Base-by-base conservation (phyloP, 2,888 invertebrate genomes). In the Ariolimax columbianus region DNA sequence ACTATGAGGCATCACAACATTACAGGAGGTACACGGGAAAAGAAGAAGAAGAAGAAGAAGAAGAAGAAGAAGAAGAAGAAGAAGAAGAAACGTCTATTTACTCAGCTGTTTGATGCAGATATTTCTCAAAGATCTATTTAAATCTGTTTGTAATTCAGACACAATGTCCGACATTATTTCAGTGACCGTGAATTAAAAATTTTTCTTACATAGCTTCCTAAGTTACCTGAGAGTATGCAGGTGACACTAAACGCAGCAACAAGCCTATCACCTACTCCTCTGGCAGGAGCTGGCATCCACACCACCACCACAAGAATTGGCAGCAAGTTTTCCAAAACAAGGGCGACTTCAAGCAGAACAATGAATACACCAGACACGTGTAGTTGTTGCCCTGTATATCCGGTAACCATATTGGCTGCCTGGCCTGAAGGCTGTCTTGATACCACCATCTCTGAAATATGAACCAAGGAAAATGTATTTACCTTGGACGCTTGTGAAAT, bases 301-400 rank as follows among this genome's bases (percentile, higher is more conserved):
- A 84, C 81, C 23, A 89, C 73, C 14, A 89, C 89, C 0, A 91
- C 89, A 0, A 88, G 75, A 17, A 92, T 79, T 3, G 92, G 91
- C 23, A 92, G 83, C 51, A 90, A 84, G 85, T 92, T 92, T 55
- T 89, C 90, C 63, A 91, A 11, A n/a, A 91, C 86, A 72, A 91
- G 86, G 7, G 86, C 84, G 30, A 89, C 82, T 77, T 92, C 91
- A 26, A 92, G 85, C 23, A 89, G 79, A 66, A 91, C 87, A 73
- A 89, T 89, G 63, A 91, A 85, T 1, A 89, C 86, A 1, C 91
- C 91, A 36, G 90, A 89, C n/a, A 90, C 85, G 79, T 91, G 86
- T 43, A 87, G 77, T 40, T 86, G 86, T 59, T 79, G 85, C 14
- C 77, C 85, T 14, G 47, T 75, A 40, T 77, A 63, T 6, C 38